Evolutionary conservation across 1,140 invertebrate species (phyloP).

Genomic region (Cyphomyrmex costatus): DNA sequence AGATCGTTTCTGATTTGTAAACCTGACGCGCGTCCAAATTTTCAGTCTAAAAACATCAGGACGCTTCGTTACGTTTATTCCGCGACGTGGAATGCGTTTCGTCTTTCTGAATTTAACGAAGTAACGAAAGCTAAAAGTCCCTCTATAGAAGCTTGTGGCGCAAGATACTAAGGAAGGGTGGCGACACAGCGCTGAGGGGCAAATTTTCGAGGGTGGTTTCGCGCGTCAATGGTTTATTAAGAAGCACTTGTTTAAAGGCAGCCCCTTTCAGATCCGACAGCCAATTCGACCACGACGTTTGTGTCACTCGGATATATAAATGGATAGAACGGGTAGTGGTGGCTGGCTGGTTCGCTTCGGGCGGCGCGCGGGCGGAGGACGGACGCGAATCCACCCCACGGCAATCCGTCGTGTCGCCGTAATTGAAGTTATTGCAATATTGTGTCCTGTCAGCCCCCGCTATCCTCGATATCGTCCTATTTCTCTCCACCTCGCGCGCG

Average conservation of each 20-base stretch:
- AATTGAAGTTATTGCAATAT: slow-evolving; percentile 88
- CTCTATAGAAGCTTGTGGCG: slow-evolving; percentile 50
- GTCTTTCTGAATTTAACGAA: slow-evolving; percentile 75
- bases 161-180: slow-evolving; percentile 70
- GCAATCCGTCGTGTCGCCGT: slow-evolving; percentile 82
- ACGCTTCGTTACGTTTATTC: slow-evolving; percentile 61
- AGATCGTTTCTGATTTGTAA: background rate
- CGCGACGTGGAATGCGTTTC: slow-evolving; percentile 58
- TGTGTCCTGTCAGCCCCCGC: slow-evolving; percentile 84
- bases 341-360: background rate
- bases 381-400: slow-evolving; percentile 74
- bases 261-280: slow-evolving; percentile 82
- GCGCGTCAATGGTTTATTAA: slow-evolving; percentile 86
- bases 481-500: background rate
- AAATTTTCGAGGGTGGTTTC: slow-evolving; percentile 78
- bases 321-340: slow-evolving; percentile 77
- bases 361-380: slow-evolving; percentile 21
- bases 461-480: slow-evolving; percentile 56
- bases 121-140: slow-evolving; percentile 74
- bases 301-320: slow-evolving; percentile 82
- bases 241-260: slow-evolving; percentile 87
- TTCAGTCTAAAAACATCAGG: slow-evolving; percentile 52
- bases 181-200: slow-evolving; percentile 63
- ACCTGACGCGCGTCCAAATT: slow-evolving; percentile 37
- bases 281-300: slow-evolving; percentile 82